A percentile compares a stretch with the other conserved stretches of the same genome.
phyloP scores from a whole-genome alignment of 2,888 invertebrate genomes.

The Lycocerus yunnanus region DNA sequence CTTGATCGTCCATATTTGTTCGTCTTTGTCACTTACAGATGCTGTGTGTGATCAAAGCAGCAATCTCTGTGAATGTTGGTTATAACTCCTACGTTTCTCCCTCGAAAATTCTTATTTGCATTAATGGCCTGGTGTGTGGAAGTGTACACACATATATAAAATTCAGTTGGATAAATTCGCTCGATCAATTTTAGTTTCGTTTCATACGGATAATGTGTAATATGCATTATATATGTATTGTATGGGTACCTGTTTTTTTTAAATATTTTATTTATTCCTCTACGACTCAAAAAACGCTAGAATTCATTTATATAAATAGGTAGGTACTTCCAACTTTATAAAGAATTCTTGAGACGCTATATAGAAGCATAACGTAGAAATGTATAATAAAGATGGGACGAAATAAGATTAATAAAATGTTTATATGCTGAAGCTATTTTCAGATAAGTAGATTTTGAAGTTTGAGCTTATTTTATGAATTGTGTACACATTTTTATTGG shows the following conservation, averaged over 20 bases:
- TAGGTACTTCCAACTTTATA: neutral
- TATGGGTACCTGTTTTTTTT: neutral
- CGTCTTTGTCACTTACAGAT: slow-evolving; percentile 32
- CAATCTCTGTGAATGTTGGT: neutral
- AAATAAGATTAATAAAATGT: neutral
- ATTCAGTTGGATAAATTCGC: neutral
- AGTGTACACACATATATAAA: neutral
- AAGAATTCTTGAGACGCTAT: neutral
- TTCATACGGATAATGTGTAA: neutral
- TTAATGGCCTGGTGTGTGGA: neutral
- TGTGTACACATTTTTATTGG: neutral
- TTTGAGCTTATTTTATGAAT: neutral
- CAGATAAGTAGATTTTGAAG: neutral
- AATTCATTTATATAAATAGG: neutral
- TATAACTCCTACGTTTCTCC: neutral
- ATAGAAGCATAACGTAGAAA: neutral
- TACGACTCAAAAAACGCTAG: neutral
- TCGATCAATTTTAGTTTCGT: neutral
- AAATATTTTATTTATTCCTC: neutral
- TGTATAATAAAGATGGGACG: neutral
- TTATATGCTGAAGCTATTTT: neutral
- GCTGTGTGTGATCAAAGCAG: slow-evolving; percentile 12
- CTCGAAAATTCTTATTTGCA: neutral
- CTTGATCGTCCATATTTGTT: slow-evolving; percentile 28
- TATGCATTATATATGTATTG: no score